phyloP scores from a whole-genome alignment of 1,140 invertebrate species.

The Heliconius himera region DNA sequence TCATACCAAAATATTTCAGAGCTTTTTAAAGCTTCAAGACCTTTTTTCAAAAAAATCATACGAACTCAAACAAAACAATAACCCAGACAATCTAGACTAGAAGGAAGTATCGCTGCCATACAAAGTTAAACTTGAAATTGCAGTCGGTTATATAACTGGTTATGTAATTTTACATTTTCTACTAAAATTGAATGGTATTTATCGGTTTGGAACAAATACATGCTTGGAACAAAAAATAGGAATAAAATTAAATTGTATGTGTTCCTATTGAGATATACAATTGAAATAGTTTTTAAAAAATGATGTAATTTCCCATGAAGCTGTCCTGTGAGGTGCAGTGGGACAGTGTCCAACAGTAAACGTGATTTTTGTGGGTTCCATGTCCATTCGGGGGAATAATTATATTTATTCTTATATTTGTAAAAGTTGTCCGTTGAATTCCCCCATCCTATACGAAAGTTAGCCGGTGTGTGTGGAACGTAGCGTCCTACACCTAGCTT shows the following conservation, averaged over 20 bases:
- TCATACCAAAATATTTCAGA: not conserved
- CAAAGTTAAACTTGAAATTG: slow-evolving; percentile 18
- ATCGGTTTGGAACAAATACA: not conserved
- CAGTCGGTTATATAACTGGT: slow-evolving; percentile 14
- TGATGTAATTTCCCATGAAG: not conserved
- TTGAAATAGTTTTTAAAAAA: not conserved
- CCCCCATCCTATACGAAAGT: too few species aligned
- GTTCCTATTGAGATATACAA: too few species aligned
- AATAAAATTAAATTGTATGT: too few species aligned
- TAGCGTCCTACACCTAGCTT: too few species aligned
- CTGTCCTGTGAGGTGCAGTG: not conserved
- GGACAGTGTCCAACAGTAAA: not conserved
- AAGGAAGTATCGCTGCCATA: slow-evolving; percentile 23
- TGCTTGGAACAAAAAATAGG: too few species aligned
- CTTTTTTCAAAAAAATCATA: not conserved
- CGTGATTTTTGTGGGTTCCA: not conserved
- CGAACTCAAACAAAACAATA: not conserved
- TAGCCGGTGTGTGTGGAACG: too few species aligned
- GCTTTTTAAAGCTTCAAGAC: not conserved
- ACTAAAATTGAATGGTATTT: not conserved
- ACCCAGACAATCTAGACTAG: not conserved
- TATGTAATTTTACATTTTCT: slow-evolving; percentile 9
- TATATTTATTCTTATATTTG: too few species aligned
- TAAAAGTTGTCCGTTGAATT: too few species aligned
- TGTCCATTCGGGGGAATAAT: not conserved